Evolutionary conservation across 2,113 vertebrate species (phyloP), one percentile per base, ranked within the genome.

Genomic region (Accipiter cooperii): DNA sequence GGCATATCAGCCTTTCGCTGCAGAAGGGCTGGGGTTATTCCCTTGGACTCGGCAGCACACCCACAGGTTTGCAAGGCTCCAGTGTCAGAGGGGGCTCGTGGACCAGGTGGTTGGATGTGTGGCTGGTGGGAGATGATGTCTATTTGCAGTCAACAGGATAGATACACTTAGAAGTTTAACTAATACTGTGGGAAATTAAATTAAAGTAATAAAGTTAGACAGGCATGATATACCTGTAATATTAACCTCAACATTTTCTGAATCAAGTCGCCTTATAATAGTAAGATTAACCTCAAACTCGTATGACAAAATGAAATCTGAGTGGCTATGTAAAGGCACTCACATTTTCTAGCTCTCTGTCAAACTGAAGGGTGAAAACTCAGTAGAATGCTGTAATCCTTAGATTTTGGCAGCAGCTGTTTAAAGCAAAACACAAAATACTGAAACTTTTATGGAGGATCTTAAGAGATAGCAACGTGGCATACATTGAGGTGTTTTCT

Each of bases 401-500:
- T 63, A 12, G 21, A 51, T 81, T 84, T 84, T 89, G 69, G 36
- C 68, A 91, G 51, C 42, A 75, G 17, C 13, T 70, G 21, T 81
- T 87, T 44, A 80, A 77, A 78, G 24, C 28, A 69, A 75, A 93
- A 29, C 28, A 58, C 36, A 69, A 51, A 49, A 36, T 4, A n/a
- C 25, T 29, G 25, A 2, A 80, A 36, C 5, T 31, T 46, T 68
- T 38, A 36, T 34, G 70, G 44, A 28, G 16, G 71, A 4, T 51
- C 71, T 58, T 55, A 60, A 36, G 13, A 38, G 34, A 40, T 6
- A 44, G 54, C 20, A 77, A 19, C 0, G 0, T 47, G 87, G 9
- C 8, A 4, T 4, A 7, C 5, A 2, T 20, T 57, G 66, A 38
- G 3, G 5, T 49, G 10, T 57, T 73, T 74, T 36, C n/a, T 38